Base-by-base conservation (phyloP, 2,888 invertebrate genomes). In the Mimachlamys varia region DNA sequence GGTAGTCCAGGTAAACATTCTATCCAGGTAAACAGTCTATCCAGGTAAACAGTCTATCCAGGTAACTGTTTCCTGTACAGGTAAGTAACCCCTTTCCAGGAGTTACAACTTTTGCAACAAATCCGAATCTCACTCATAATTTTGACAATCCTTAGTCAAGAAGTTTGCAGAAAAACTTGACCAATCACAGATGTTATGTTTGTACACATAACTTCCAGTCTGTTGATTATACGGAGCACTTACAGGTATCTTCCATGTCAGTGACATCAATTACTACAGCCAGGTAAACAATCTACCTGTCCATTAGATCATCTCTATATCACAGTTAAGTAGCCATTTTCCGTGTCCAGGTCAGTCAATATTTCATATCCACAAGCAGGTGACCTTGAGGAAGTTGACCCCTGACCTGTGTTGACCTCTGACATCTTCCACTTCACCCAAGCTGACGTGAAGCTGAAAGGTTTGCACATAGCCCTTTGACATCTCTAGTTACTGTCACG, bases 291-390 rank as follows among this genome's bases (percentile, higher is more conserved):
- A 33, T 33, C n/a, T 58, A 19, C 53, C 58, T 19, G 58, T 22
- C 58, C n/a, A n/a, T 22, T 58, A 53, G 27, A 76, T 22, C 33
- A 76, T 33, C 33, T 76, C 76, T 76, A 33, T 76, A 76, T 76
- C 76, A 76, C 76, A 76, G 76, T 76, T 76, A 76, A 76, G 76
- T 76, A 76, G 76, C 76, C 76, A 76, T 76, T 76, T 58, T 33
- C 33, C 33, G 33, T 76, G 76, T 76, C 76, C 27, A 76, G 76
- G 76, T 76, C 76, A 76, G 76, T 13, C 2, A 76, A 27, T 33
- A 33, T 44, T 44, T 44, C 7, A 44, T 22, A 33, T 33, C 76
- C 33, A 33, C 76, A 27, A 33, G 76, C 33, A 76, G 76, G 33
- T 33, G 27, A 76, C 76, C 76, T 76, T 76, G 76, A 76, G 76